A percentile compares a stretch with the other conserved stretches of the same genome.
phyloP scores from a whole-genome alignment of 2,113 vertebrate genomes.

The Phrynocephalus versicolor region DNA sequence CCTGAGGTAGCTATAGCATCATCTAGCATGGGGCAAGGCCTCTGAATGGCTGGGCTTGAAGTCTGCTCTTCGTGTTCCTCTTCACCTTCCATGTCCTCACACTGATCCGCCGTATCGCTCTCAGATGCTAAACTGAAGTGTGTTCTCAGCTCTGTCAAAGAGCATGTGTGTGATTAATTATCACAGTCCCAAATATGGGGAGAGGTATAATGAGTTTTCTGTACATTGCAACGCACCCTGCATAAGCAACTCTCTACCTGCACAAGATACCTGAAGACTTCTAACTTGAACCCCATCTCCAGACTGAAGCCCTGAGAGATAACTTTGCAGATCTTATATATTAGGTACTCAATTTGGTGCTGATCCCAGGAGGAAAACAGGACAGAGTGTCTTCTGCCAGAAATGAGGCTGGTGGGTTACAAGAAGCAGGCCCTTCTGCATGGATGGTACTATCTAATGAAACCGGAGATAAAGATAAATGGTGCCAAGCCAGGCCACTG shows the following conservation, averaged over 20 bases:
- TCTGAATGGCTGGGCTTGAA: constrained; percentile 72
- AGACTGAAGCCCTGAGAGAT: neutral
- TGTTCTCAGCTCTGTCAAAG: constrained; percentile 86
- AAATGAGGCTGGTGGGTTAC: neutral
- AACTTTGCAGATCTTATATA: neutral
- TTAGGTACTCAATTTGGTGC: neutral
- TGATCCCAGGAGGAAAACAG: neutral
- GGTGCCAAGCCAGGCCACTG: neutral
- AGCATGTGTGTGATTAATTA: neutral
- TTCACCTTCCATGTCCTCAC: constrained; percentile 85
- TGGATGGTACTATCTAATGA: neutral
- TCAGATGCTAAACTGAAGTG: constrained; percentile 97
- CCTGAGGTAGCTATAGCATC: constrained; percentile 94
- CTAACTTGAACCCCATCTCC: neutral
- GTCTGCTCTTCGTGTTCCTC: constrained; percentile 76
- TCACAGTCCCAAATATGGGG: neutral
- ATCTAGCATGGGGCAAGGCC: constrained; percentile 78
- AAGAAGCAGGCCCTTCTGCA: neutral
- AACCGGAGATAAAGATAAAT: neutral
- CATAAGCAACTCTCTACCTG: neutral
- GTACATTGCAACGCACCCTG: neutral
- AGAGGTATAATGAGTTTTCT: neutral
- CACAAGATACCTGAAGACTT: neutral
- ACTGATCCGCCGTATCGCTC: constrained; percentile 91
- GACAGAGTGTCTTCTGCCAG: neutral